Evolutionary conservation across 2,797 vertebrate species (phyloP), one percentile per base, ranked within the genome.

Genomic region (Yasuhikotakia modesta): DNA sequence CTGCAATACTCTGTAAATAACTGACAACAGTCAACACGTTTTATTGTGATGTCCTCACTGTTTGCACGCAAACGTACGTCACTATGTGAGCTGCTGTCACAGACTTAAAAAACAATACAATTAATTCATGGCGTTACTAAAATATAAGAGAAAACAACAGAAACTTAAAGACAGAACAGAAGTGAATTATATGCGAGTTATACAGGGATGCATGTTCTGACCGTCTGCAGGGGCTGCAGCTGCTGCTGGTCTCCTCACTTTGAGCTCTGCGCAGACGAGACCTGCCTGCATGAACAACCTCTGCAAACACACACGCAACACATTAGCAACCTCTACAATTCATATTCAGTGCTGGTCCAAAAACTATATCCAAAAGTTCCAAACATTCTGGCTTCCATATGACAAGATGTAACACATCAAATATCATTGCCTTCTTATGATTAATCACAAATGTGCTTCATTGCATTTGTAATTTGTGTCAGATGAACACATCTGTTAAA

Each of bases 201-300:
- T 71, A 10, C 3, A 12, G 17, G 66, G 22, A 79, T 39, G 61
- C 67, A 21, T 52, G n/a, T 19, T 4, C 70, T 76, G 55, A 93
- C 92, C 92, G 88, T 88, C 65, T 86, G 4, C 85, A 82, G 17
- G 89, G 76, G 50, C 73, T 90, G 19, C 81, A 12, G 64, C 85
- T 45, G 68, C 78, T 80, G 45, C 90, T 78, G 12, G 86, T 89
- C 76, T 92, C 92, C n/a, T 92, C 92, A n/a, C 88, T 92, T 84
- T 91, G 91, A 8, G 90, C 90, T 85, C 90, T 88, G 82, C 88
- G 87, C 75, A 91, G 87, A 84, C 86, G 89, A 52, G 89, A 89
- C 81, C 89, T 84, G 73, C 91, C 90, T 4, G 90, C 75, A 81
- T 86, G 90, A 55, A 91, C 83, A n/a, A 87, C 82, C 83, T 93